Evolutionary conservation across 1,140 invertebrate species (phyloP), one percentile per base, ranked within the genome.

Genomic region (Trichoplusia ni): DNA sequence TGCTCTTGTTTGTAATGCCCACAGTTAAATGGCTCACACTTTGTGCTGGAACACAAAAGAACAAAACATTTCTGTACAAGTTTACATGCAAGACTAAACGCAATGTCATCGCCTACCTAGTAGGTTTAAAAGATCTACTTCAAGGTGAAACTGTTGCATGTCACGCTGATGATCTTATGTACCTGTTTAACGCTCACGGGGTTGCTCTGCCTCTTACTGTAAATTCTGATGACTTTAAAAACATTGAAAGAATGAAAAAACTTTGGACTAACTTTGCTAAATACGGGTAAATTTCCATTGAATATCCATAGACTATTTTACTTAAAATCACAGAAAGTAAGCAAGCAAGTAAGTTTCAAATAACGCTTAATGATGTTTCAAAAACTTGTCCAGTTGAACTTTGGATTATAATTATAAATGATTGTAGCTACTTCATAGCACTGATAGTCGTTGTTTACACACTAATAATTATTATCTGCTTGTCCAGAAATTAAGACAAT

Each of bases 251-350:
- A 9, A 37, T 72, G 1, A 69, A 66, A 0, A 65, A 13, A 9
- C 35, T 72, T 6, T 72, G 94, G 94, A 91, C 91, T 0, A 94
- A 95, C 79, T 95, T 95, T 71, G 94, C 94, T 0, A 91, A 89
- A 74, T 37, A 46, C 11, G 62, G 62, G 62, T 64, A 21, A 49
- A 25, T 29, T n/a, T n/a, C n/a, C n/a, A n/a, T n/a, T n/a, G n/a
- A n/a, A n/a, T n/a, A n/a, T n/a, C n/a, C n/a, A n/a, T n/a, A n/a
- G n/a, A n/a, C n/a, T n/a, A n/a, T n/a, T n/a, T n/a, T n/a, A n/a
- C n/a, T n/a, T n/a, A n/a, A n/a, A n/a, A n/a, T n/a, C n/a, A n/a
- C n/a, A n/a, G n/a, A n/a, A n/a, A n/a, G n/a, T n/a, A n/a, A n/a
- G n/a, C n/a, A n/a, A n/a, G n/a, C n/a, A n/a, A n/a, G n/a, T n/a